A percentile compares a stretch with the other conserved stretches of the same genome.
phyloP scores from a whole-genome alignment of 2,888 invertebrate species.

The Agrilus mali region DNA sequence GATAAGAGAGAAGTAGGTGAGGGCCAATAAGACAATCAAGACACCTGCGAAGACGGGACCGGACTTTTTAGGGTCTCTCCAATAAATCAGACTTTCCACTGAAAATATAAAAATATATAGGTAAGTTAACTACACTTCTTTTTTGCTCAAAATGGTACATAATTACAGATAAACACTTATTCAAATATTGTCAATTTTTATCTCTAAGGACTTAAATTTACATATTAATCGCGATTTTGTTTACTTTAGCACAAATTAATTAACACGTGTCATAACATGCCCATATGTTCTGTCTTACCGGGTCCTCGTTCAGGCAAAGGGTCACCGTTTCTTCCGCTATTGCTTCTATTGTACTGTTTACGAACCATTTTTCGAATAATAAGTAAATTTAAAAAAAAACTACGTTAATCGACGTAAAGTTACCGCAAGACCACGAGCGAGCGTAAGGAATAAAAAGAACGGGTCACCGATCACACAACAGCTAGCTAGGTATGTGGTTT shows the following conservation, averaged over 20 bases:
- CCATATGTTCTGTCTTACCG: conserved; percentile 32
- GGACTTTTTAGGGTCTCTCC: conserved; percentile 91
- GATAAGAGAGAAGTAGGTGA: conserved; percentile 91
- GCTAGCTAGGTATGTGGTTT: conserved; percentile 8
- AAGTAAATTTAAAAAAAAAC: conserved; percentile 1
- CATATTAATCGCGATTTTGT: background rate
- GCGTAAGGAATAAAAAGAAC: conserved; percentile 12
- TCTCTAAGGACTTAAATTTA: background rate
- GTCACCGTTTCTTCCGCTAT: conserved; percentile 17
- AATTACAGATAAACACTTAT: too few relatives aligned
- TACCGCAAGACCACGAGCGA: conserved; percentile 11
- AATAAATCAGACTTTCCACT: conserved; percentile 95
- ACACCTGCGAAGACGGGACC: conserved; percentile 87
- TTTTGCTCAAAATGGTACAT: too few relatives aligned
- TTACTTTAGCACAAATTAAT: background rate
- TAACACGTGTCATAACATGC: too few relatives aligned
- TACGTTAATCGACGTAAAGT: background rate
- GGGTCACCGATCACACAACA: conserved; percentile 8
- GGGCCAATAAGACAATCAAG: conserved; percentile 78
- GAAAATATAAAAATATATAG: conserved; percentile 22
- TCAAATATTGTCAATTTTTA: background rate
- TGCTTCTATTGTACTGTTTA: conserved; percentile 26
- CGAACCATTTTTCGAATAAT: conserved; percentile 32
- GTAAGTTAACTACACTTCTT: too few relatives aligned
- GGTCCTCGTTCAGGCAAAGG: conserved; percentile 38